These are phyloP conservation scores for Argopecten irradians DNA, from an alignment of 1,140 invertebrate genomes.

Conservation along the genomic window DNA sequence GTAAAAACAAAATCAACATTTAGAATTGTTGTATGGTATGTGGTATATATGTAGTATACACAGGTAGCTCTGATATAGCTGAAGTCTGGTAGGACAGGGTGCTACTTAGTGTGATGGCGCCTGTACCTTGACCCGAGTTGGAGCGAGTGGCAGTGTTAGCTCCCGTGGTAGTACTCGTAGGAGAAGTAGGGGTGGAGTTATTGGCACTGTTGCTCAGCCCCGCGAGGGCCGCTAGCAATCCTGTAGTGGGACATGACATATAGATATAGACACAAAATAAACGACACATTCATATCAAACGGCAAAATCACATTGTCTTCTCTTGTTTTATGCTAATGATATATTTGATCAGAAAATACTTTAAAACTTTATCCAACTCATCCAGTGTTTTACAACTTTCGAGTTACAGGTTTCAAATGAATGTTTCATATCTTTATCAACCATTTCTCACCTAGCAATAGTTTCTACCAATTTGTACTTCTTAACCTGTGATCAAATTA, in stretches of 20 bases:
- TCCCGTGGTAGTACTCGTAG: conserved; percentile 39
- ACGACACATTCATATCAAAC: conserved; percentile 20
- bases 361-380: not conserved
- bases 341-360: not conserved
- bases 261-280: conserved; percentile 24
- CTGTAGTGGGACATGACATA: conserved; percentile 47
- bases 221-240: conserved; percentile 62
- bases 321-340: not conserved
- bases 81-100: not conserved
- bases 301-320: not conserved
- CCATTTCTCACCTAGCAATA: not conserved
- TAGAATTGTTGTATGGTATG: not conserved
- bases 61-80: conserved; percentile 14
- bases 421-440: not conserved
- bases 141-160: conserved; percentile 38
- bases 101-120: conserved; percentile 1
- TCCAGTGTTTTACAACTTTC: not conserved
- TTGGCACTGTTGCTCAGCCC: conserved; percentile 56
- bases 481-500: not conserved
- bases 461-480: not conserved
- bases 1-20: not conserved
- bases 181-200: conserved; percentile 50
- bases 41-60: conserved; percentile 23
- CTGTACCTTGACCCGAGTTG: conserved; percentile 27
- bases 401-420: not conserved